A percentile compares a stretch with the other conserved stretches of the same genome.
Conservation (phyloP, 30 jellyfish, hydroid and myxozoan species). For the Catostylus mosaicus region DNA sequence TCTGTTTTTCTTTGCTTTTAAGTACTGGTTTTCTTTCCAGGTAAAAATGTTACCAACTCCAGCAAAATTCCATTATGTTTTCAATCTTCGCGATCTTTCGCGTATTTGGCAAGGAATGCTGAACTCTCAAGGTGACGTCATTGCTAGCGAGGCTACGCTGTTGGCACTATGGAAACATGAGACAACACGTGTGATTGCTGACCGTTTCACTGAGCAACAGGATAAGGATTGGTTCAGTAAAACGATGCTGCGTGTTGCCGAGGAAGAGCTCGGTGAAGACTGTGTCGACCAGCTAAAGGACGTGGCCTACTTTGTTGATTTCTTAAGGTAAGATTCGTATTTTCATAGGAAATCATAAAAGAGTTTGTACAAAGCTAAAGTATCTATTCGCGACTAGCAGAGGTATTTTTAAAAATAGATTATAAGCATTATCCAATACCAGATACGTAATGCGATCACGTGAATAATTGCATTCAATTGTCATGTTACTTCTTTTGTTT, state of each 20-base stretch:
- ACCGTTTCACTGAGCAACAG: slow-evolving; percentile 71
- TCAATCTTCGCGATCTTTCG: slow-evolving; percentile 82
- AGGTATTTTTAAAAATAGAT: no score
- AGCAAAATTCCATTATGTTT: slow-evolving; percentile 76
- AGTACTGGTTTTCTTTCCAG: slow-evolving; percentile 17
- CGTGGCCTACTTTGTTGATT: slow-evolving; percentile 73
- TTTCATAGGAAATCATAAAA: neutral
- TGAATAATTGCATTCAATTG: no score
- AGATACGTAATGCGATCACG: no score
- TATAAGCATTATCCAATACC: no score
- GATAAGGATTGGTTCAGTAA: slow-evolving; percentile 85
- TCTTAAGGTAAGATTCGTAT: slow-evolving; percentile 57
- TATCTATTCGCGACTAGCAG: no score
- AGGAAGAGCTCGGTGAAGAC: slow-evolving; percentile 83
- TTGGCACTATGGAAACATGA: slow-evolving; percentile 81
- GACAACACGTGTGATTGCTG: slow-evolving; percentile 76
- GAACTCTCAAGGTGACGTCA: slow-evolving; percentile 68
- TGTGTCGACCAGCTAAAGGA: slow-evolving; percentile 40
- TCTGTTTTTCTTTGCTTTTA: no score
- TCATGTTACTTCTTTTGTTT: no score
- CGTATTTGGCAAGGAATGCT: slow-evolving; percentile 92
- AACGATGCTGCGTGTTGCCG: slow-evolving; percentile 64
- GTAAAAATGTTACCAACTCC: slow-evolving; percentile 89
- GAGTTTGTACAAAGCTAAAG: neutral
- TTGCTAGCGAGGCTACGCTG: slow-evolving; percentile 16